A percentile compares a stretch with the other conserved stretches of the same genome.
phyloP scores from a whole-genome alignment of 2,888 invertebrate species.

The Trichogramma evanescens region DNA sequence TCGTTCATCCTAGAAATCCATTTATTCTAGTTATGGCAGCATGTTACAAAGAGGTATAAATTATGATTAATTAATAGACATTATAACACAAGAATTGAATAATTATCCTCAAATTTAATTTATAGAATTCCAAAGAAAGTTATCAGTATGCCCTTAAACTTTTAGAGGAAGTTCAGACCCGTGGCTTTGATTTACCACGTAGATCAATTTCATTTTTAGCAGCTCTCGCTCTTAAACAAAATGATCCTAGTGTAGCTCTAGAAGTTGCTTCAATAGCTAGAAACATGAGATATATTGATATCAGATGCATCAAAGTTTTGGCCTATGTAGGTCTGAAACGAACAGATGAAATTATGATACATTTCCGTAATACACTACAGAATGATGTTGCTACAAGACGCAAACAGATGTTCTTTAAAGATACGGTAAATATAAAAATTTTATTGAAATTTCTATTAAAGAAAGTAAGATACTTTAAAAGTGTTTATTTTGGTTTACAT shows the following conservation, averaged over 20 bases:
- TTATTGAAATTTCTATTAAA: slow-evolving; percentile 4
- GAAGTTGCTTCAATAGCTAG: slow-evolving; percentile 56
- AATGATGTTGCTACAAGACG: slow-evolving; percentile 51
- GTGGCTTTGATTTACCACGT: slow-evolving; percentile 56
- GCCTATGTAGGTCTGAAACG: slow-evolving; percentile 57
- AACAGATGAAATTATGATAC: slow-evolving; percentile 58
- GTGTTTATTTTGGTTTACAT: not conserved
- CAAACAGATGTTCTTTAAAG: slow-evolving; percentile 58
- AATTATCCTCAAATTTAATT: not conserved
- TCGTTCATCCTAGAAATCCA: slow-evolving; percentile 62
- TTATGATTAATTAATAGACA: not conserved
- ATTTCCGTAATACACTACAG: slow-evolving; percentile 55
- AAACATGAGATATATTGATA: slow-evolving; percentile 59
- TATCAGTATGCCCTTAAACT: slow-evolving; percentile 58
- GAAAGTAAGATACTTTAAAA: not conserved
- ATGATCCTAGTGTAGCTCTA: slow-evolving; percentile 59
- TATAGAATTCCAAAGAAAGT: slow-evolving; percentile 61
- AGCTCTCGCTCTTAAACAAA: slow-evolving; percentile 62
- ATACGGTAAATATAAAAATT: slow-evolving; percentile 51
- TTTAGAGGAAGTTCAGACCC: slow-evolving; percentile 55
- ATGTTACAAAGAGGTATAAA: slow-evolving; percentile 65
- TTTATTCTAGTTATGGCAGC: slow-evolving; percentile 62
- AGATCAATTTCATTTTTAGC: slow-evolving; percentile 60
- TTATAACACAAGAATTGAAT: not conserved
- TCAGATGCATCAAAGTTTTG: slow-evolving; percentile 64